These are phyloP conservation scores for Lordiphosa mommai DNA, from an alignment of 1,140 invertebrate species.

Conservation along the genomic window DNA sequence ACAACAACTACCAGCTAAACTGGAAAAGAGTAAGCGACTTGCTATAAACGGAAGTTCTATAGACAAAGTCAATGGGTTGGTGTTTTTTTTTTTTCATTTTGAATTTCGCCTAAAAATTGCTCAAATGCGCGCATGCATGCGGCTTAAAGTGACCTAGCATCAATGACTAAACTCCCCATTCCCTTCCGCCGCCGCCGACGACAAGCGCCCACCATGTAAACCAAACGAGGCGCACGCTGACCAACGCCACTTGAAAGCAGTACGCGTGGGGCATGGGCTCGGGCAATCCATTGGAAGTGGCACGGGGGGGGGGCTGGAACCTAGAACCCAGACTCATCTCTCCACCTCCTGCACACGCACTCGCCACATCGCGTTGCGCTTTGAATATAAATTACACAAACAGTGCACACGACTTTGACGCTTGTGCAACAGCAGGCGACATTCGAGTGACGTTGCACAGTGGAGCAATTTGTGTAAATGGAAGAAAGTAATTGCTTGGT, in stretches of 20 bases:
- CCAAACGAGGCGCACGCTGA: constrained; percentile 35
- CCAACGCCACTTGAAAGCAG: constrained; percentile 62
- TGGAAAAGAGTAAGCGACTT: background rate
- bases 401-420: constrained; percentile 67
- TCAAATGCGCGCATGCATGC: too few relatives aligned
- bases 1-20: constrained; percentile 8
- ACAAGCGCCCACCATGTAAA: constrained; percentile 25
- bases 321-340: background rate
- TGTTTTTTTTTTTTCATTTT: background rate
- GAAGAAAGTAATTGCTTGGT: too few relatives aligned
- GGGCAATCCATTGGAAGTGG: constrained; percentile 6
- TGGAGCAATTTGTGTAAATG: constrained; percentile 1
- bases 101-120: too few relatives aligned
- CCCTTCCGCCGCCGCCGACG: background rate
- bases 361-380: constrained; percentile 41
- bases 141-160: too few relatives aligned
- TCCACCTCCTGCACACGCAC: constrained; percentile 18
- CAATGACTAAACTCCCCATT: background rate
- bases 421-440: constrained; percentile 10
- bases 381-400: constrained; percentile 77
- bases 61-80: constrained; percentile 50
- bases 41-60: constrained; percentile 49
- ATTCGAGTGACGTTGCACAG: constrained; percentile 16
- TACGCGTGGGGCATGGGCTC: constrained; percentile 28
- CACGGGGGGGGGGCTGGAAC: background rate